Conservation (phyloP, 2,888 invertebrate genomes). For the Idaea straminata region DNA sequence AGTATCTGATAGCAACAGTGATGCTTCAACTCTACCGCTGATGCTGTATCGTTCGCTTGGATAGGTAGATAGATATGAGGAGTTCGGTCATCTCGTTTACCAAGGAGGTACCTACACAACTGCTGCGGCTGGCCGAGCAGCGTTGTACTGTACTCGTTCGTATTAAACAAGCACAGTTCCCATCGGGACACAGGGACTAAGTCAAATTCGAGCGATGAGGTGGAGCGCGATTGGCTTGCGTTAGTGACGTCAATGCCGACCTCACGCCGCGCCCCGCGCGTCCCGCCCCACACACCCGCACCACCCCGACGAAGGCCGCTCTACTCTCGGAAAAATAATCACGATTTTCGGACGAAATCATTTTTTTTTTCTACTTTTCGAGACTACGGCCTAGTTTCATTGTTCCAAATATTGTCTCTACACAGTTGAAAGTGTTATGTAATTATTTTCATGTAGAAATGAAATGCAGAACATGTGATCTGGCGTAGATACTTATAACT, state of each 20-base stretch:
- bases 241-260: slow-evolving; percentile 77
- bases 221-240: slow-evolving; percentile 62
- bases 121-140: slow-evolving; percentile 18
- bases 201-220: slow-evolving; percentile 54
- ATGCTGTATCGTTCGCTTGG: too few species aligned
- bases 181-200: slow-evolving; percentile 56
- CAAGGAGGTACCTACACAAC: too few species aligned
- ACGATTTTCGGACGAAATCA: slow-evolving; percentile 62
- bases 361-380: slow-evolving; percentile 42
- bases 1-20: too few species aligned
- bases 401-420: slow-evolving; percentile 36
- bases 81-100: too few species aligned
- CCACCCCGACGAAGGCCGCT: slow-evolving; percentile 62
- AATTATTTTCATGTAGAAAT: slow-evolving; percentile 25
- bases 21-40: too few species aligned
- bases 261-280: slow-evolving; percentile 53
- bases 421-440: slow-evolving; percentile 25
- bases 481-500: slow-evolving; percentile 13
- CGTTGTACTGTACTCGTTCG: slow-evolving; percentile 3
- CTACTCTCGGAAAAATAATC: slow-evolving; percentile 71
- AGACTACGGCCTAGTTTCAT: slow-evolving; percentile 35
- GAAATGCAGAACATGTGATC: slow-evolving; percentile 34
- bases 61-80: too few species aligned
- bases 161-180: slow-evolving; percentile 46
- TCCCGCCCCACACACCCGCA: slow-evolving; percentile 45